These are phyloP conservation scores for Melanerpes aurifrons DNA, from an alignment of 2,113 vertebrate genomes.

Conservation along the genomic window DNA sequence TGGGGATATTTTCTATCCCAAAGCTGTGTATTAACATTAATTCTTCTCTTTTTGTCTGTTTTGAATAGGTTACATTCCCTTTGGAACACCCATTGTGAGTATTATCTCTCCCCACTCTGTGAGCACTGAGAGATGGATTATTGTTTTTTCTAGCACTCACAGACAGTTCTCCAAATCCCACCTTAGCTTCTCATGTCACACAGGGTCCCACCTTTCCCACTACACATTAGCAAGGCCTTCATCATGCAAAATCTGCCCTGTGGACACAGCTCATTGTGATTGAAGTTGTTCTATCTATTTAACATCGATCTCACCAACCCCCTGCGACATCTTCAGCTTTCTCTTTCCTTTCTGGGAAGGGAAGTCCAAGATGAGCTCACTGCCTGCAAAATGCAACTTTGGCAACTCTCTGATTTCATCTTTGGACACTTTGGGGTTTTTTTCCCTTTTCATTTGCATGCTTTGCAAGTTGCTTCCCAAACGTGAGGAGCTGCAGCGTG, in stretches of 20 bases:
- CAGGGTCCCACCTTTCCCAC: not conserved
- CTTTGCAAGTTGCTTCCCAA: not conserved
- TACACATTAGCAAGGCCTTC: accelerated
- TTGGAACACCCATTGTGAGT: constrained; percentile 94
- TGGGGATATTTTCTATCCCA: not conserved
- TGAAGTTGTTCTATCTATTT: not conserved
- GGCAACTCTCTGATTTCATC: not conserved
- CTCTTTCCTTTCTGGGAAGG: not conserved
- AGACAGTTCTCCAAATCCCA: not conserved
- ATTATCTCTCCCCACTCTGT: not conserved
- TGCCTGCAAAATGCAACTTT: not conserved
- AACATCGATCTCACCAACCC: accelerated
- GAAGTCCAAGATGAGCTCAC: not conserved
- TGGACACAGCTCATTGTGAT: not conserved
- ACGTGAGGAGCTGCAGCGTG: not conserved
- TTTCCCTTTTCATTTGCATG: not conserved
- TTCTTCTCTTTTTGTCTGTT: not conserved
- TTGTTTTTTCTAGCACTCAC: not conserved
- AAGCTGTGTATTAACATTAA: not conserved
- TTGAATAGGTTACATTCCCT: constrained; percentile 89
- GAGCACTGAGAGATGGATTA: not conserved
- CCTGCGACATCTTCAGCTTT: not conserved
- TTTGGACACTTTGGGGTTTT: not conserved
- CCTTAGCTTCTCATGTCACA: accelerated
- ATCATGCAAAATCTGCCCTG: not conserved